Evolutionary conservation across 2,113 vertebrate species (phyloP).

Genomic region (Notarius lentiginosus): DNA sequence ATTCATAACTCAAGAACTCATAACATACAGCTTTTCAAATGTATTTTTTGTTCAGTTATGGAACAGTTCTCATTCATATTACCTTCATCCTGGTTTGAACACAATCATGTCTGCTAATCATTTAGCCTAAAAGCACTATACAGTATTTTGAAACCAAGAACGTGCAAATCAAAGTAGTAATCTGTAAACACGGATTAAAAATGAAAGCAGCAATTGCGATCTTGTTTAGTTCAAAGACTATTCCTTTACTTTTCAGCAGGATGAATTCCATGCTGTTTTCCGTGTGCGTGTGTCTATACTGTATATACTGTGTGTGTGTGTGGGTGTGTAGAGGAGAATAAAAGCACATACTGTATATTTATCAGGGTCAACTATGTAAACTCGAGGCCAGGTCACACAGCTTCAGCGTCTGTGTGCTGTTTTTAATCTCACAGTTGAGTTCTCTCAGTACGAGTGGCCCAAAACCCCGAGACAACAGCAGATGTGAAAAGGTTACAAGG

Average conservation of each 20-base stretch:
- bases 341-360: slow-evolving; percentile 27
- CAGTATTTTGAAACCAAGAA: background rate
- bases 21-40: background rate
- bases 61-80: background rate
- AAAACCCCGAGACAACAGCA: slow-evolving; percentile 17
- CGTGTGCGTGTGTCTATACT: background rate
- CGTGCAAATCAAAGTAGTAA: background rate
- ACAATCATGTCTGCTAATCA: background rate
- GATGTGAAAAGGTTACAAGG: slow-evolving; percentile 40
- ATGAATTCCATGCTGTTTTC: background rate
- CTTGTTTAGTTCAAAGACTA: background rate
- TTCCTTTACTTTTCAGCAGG: background rate
- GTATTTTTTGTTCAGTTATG: too few species aligned
- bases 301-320: background rate
- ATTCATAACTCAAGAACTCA: slow-evolving; percentile 8
- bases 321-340: background rate
- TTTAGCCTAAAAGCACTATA: background rate
- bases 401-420: slow-evolving; percentile 32
- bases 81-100: background rate
- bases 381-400: slow-evolving; percentile 42
- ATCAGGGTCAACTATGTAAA: slow-evolving; percentile 29
- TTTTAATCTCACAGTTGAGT: slow-evolving; percentile 50
- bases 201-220: background rate
- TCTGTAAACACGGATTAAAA: background rate
- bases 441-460: slow-evolving; percentile 37